These are phyloP conservation scores for Neogobius melanostomus DNA, from an alignment of 2,113 vertebrate species.

Conservation along the genomic window DNA sequence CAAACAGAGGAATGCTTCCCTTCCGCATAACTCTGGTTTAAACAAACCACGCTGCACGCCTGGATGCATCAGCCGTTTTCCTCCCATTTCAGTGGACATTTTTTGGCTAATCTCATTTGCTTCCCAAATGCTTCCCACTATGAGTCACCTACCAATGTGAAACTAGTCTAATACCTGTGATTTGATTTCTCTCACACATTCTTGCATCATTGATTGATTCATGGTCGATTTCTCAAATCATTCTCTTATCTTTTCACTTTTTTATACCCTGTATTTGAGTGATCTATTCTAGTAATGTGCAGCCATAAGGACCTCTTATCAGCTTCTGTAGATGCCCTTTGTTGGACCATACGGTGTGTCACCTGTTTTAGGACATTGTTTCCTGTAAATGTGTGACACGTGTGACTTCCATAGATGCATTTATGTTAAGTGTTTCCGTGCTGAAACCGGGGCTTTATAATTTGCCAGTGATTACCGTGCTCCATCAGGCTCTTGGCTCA, in stretches of 20 bases:
- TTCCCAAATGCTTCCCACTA: no score
- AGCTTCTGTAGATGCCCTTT: not conserved
- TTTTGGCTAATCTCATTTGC: no score
- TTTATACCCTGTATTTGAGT: not conserved
- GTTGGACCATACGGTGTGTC: not conserved
- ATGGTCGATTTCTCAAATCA: no score
- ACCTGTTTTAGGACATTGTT: not conserved
- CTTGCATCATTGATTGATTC: no score
- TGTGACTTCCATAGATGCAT: constrained; percentile 25
- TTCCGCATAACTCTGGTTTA: no score
- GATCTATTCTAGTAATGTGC: not conserved
- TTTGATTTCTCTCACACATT: no score
- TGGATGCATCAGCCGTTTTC: no score
- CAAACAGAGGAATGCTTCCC: no score
- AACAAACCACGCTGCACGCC: no score
- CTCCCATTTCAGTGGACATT: no score
- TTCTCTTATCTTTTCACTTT: not conserved
- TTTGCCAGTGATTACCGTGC: constrained; percentile 61
- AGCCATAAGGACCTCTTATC: not conserved
- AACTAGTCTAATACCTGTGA: no score
- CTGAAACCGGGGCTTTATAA: constrained; percentile 52
- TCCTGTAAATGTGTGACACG: constrained; percentile 10
- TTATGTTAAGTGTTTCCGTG: constrained; percentile 45
- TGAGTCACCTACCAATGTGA: no score
- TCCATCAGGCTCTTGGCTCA: constrained; percentile 60